phyloP scores from a whole-genome alignment of 2,888 invertebrate species.

The Nebria salina region DNA sequence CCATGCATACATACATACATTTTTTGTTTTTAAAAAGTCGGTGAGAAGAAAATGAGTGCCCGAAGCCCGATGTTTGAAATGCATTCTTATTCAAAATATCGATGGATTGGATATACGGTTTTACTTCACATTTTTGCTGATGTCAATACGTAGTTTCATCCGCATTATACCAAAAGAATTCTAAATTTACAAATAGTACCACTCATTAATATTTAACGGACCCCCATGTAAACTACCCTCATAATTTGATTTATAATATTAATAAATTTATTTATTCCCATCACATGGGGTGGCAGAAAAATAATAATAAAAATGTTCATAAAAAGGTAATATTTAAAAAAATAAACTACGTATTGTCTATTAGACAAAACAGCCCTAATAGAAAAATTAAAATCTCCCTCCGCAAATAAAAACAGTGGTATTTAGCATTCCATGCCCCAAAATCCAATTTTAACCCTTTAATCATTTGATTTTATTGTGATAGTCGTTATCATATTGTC shows the following conservation, averaged over 20 bases:
- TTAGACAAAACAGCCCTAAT: background rate
- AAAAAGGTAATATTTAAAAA: too few species aligned
- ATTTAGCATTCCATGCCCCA: conserved; percentile 12
- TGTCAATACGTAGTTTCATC: background rate
- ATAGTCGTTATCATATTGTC: conserved; percentile 38
- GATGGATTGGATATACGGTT: background rate
- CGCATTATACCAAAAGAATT: too few species aligned
- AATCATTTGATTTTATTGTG: conserved; percentile 22
- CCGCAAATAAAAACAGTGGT: background rate
- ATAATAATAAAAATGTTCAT: too few species aligned
- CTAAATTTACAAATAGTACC: too few species aligned
- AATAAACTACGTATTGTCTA: background rate
- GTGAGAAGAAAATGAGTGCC: conserved; percentile 11
- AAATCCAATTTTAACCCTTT: background rate
- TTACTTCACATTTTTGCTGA: background rate
- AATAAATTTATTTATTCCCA: too few species aligned
- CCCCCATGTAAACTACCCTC: too few species aligned
- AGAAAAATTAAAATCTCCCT: background rate
- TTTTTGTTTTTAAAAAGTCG: conserved; percentile 10
- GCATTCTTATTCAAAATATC: background rate
- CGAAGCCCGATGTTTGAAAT: background rate
- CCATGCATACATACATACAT: background rate
- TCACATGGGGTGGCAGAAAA: too few species aligned
- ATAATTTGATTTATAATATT: too few species aligned
- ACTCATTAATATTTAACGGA: too few species aligned